phyloP scores from a whole-genome alignment of 1,140 invertebrate species.

The Maconellicoccus hirsutus region DNA sequence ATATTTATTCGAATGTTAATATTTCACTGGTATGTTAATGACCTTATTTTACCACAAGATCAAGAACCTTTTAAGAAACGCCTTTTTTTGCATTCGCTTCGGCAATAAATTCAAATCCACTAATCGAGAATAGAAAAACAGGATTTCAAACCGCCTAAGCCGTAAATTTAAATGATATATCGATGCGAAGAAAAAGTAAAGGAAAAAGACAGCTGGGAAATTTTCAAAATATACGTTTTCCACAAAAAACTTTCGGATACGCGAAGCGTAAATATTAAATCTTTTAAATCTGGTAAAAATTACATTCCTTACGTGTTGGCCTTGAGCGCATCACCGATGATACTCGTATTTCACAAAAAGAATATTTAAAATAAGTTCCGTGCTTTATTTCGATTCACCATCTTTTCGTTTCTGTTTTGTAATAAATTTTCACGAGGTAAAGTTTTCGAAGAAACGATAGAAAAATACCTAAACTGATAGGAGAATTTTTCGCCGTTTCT shows the following conservation, averaged over 20 bases:
- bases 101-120: neutral
- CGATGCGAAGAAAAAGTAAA: neutral
- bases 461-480: too few relatives aligned
- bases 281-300: neutral
- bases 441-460: too few relatives aligned
- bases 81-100: neutral
- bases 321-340: neutral
- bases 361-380: too few relatives aligned
- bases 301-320: neutral
- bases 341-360: neutral
- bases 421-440: too few relatives aligned
- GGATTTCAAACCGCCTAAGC: neutral
- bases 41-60: neutral
- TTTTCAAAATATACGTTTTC: too few relatives aligned
- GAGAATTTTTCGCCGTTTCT: too few relatives aligned
- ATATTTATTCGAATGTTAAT: too few relatives aligned
- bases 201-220: neutral
- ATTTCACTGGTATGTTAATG: too few relatives aligned
- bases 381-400: too few relatives aligned
- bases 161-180: neutral
- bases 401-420: too few relatives aligned
- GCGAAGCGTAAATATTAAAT: neutral
- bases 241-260: neutral
- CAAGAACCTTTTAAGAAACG: neutral
- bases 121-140: neutral